Evolutionary conservation across 2,888 invertebrate species (phyloP).

Genomic region (Rotaria macrura): DNA sequence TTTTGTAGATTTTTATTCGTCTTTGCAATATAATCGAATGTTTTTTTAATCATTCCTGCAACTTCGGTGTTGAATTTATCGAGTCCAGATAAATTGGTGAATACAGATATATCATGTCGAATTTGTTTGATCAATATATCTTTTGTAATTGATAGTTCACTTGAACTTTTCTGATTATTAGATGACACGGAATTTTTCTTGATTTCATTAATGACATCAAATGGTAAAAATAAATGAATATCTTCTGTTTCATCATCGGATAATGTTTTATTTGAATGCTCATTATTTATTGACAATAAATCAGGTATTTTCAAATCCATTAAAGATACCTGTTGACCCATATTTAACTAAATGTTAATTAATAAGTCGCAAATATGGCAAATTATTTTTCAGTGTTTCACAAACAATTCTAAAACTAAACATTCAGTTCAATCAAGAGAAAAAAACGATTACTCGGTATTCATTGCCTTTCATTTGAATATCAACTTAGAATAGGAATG

Average conservation of each 20-base stretch:
- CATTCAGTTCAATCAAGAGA: too few relatives aligned
- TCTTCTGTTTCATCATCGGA: neutral
- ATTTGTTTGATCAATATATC: neutral
- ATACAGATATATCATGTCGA: neutral
- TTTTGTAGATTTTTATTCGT: neutral
- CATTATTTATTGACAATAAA: neutral
- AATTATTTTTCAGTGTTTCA: too few relatives aligned
- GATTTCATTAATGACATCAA: neutral
- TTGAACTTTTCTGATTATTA: too few relatives aligned
- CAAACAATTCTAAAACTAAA: too few relatives aligned
- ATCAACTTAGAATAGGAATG: too few relatives aligned
- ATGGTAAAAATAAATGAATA: neutral
- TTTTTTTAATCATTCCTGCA: neutral
- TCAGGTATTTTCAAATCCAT: neutral
- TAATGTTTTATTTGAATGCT: neutral
- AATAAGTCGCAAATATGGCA: too few relatives aligned
- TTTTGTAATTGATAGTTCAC: neutral
- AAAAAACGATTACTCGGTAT: too few relatives aligned
- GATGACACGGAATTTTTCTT: neutral
- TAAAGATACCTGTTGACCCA: neutral
- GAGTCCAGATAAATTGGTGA: neutral
- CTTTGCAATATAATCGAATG: neutral
- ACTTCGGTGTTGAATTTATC: neutral
- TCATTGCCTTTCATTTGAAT: too few relatives aligned
- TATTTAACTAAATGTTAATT: too few relatives aligned